A percentile compares a stretch with the other conserved stretches of the same genome.
These are phyloP conservation scores for Apostichopus californicus DNA, from an alignment of 35 echinoderm and acorn worm species.

Conservation along the genomic window DNA sequence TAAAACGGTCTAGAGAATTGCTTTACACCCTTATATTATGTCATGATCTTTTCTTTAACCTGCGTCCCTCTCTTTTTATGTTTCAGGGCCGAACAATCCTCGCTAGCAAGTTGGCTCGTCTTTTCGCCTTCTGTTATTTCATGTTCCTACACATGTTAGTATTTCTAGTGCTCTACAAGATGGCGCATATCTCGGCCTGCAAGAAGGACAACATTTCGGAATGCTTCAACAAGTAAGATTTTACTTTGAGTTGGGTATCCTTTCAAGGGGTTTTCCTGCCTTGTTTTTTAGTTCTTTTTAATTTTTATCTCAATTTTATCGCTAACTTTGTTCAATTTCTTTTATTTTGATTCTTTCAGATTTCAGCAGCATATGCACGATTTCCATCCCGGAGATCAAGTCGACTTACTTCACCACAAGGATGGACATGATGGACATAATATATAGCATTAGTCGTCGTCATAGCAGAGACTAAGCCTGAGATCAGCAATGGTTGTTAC, in stretches of 20 bases:
- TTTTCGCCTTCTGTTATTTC: slow-evolving; percentile 76
- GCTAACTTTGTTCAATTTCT: not conserved
- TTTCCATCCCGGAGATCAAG: slow-evolving; percentile 71
- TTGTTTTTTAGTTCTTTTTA: not conserved
- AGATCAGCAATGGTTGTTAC: no score
- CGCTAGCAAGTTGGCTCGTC: slow-evolving; percentile 88
- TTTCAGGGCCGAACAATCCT: slow-evolving; percentile 83
- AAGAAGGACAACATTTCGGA: slow-evolving; percentile 88
- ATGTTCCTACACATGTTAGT: slow-evolving; percentile 89
- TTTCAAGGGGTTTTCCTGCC: not conserved
- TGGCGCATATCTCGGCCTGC: slow-evolving; percentile 89
- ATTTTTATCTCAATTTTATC: not conserved
- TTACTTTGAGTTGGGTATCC: not conserved
- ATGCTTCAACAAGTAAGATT: slow-evolving; percentile 86
- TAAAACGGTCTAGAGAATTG: no score
- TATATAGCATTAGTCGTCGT: not conserved
- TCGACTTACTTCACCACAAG: slow-evolving; percentile 13
- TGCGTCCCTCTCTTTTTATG: not conserved
- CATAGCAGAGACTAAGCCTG: not conserved
- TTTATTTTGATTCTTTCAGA: slow-evolving; percentile 7
- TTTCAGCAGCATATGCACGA: slow-evolving; percentile 87
- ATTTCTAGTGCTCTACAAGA: slow-evolving; percentile 94
- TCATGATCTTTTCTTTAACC: no score
- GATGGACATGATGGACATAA: not conserved
- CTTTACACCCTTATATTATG: no score